Conservation (phyloP, 2,113 vertebrate species). For the Propithecus coquereli region DNA sequence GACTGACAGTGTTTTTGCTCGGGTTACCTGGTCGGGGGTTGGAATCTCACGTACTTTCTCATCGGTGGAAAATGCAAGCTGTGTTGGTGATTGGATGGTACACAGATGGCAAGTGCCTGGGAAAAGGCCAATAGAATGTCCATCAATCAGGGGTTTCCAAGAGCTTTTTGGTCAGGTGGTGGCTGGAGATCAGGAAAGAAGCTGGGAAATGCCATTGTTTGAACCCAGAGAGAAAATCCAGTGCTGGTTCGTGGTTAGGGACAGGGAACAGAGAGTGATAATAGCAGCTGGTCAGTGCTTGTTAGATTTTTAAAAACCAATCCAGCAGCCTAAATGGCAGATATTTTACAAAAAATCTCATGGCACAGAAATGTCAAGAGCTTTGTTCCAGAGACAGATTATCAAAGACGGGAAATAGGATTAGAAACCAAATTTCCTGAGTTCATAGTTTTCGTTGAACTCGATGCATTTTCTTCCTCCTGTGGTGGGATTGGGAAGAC, state of each 20-base stretch:
- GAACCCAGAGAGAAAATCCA: neutral
- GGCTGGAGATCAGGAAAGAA: neutral
- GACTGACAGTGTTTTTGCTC: neutral
- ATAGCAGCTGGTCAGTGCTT: neutral
- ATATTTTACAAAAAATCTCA: neutral
- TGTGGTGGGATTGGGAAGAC: neutral
- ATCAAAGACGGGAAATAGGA: constrained; percentile 11
- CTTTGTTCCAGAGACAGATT: constrained; percentile 16
- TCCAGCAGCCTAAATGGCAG: neutral
- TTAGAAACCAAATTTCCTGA: neutral
- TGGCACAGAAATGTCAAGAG: constrained; percentile 18
- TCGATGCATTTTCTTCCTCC: neutral
- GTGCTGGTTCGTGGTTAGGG: neutral
- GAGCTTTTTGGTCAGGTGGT: neutral
- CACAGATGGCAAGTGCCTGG: neutral
- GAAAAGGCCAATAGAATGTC: neutral
- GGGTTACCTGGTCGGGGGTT: neutral
- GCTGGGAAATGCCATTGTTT: neutral
- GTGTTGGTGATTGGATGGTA: neutral
- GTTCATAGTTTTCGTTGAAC: neutral
- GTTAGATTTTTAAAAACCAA: neutral
- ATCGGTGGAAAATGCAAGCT: neutral
- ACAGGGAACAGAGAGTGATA: neutral
- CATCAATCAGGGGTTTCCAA: neutral
- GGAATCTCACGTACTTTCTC: neutral